Percentiles rank a stretch among this genome's conserved stretches.
phyloP scores from a whole-genome alignment of 2,113 vertebrate genomes.

The Sitta europaea region DNA sequence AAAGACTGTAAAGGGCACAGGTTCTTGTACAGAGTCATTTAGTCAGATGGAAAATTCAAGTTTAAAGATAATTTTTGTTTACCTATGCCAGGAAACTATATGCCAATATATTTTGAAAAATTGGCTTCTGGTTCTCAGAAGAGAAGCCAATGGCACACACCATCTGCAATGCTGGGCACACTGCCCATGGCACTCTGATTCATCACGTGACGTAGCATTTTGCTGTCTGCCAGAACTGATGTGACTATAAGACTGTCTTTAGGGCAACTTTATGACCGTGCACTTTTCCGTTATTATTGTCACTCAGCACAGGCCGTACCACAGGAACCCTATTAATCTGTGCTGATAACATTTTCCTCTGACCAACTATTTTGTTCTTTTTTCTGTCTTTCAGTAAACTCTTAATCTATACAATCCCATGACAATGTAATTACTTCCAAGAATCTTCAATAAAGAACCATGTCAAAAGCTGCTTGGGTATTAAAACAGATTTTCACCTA shows the following conservation, averaged over 20 bases:
- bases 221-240: not conserved
- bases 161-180: not conserved
- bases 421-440: not conserved
- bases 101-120: not conserved
- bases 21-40: not conserved
- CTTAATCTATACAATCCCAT: not conserved
- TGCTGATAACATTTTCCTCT: not conserved
- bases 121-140: not conserved
- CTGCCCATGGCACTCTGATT: not conserved
- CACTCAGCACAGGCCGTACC: not conserved
- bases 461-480: not conserved
- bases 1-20: not conserved
- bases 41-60: not conserved
- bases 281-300: not conserved
- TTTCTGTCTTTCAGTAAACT: not conserved
- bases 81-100: not conserved
- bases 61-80: not conserved
- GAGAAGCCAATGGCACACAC: not conserved
- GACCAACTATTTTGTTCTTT: not conserved
- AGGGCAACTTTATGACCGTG: not conserved
- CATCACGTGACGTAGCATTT: not conserved
- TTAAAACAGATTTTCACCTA: not conserved
- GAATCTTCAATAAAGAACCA: not conserved
- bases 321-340: rapidly evolving
- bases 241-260: not conserved